A percentile compares a stretch with the other conserved stretches of the same genome.
These are phyloP conservation scores for Mamestra brassicae DNA, from an alignment of 2,888 invertebrate species.

Conservation along the genomic window DNA sequence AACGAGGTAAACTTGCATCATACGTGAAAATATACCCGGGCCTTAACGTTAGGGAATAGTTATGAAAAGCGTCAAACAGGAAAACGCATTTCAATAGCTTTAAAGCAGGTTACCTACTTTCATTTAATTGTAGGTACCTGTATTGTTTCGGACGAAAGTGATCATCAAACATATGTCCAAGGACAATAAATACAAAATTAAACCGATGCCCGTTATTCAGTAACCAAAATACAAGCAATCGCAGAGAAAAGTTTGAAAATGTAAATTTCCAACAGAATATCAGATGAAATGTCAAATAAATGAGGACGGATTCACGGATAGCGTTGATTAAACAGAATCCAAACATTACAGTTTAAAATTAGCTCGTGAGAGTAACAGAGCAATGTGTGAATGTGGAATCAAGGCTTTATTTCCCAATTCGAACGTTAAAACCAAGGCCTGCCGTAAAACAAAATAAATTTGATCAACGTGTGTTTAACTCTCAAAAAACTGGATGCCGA, in stretches of 20 bases:
- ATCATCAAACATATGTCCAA: constrained; percentile 11
- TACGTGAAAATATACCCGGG: neutral
- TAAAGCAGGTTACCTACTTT: too few species aligned
- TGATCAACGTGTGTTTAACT: constrained; percentile 14
- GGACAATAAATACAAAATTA: constrained; percentile 20
- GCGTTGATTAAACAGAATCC: constrained; percentile 58
- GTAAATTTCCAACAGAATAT: constrained; percentile 46
- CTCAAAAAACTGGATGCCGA: neutral
- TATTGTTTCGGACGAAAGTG: neutral
- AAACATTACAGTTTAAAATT: constrained; percentile 56
- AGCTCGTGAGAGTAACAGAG: constrained; percentile 24
- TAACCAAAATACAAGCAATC: constrained; percentile 19
- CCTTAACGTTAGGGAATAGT: neutral
- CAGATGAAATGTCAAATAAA: constrained; percentile 51
- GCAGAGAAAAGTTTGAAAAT: constrained; percentile 38
- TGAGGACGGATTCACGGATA: constrained; percentile 33
- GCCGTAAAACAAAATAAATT: constrained; percentile 38
- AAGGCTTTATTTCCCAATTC: constrained; percentile 44
- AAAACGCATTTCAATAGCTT: neutral
- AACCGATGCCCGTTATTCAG: constrained; percentile 29
- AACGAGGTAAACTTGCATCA: constrained; percentile 5
- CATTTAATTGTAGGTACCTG: too few species aligned
- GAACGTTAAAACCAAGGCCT: constrained; percentile 42
- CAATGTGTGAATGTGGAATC: constrained; percentile 34
- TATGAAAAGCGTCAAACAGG: neutral